Percentiles rank a stretch among this genome's conserved stretches.
phyloP scores from a whole-genome alignment of 23 tunicate genomes.

The Clavelina lepadiformis region DNA sequence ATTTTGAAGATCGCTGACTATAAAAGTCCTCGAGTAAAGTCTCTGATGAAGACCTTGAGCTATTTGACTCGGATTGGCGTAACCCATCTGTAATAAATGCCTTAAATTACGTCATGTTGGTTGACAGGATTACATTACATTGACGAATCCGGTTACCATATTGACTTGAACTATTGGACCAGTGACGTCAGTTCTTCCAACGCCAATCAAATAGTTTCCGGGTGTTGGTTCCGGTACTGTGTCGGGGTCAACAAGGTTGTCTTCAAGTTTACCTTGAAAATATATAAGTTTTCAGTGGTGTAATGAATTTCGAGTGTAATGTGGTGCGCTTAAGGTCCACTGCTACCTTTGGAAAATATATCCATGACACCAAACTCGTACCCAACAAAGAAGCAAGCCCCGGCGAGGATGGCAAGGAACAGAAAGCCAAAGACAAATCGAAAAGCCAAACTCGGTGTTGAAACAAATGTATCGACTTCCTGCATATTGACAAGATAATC shows the following conservation, averaged over 20 bases:
- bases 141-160: slow-evolving; percentile 43
- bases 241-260: slow-evolving; percentile 27
- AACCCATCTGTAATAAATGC: slow-evolving; percentile 76
- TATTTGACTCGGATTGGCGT: slow-evolving; percentile 88
- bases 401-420: slow-evolving; percentile 8
- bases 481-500: too few species aligned
- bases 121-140: not conserved
- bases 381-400: slow-evolving; percentile 35
- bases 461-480: slow-evolving; percentile 24
- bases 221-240: slow-evolving; percentile 59
- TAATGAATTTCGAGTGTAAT: not conserved
- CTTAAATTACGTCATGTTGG: not conserved
- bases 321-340: not conserved
- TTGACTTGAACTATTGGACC: slow-evolving; percentile 91
- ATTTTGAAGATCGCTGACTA: slow-evolving; percentile 50
- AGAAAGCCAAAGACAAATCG: slow-evolving; percentile 40
- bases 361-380: slow-evolving; percentile 60
- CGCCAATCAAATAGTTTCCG: slow-evolving; percentile 55
- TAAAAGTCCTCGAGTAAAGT: slow-evolving; percentile 74
- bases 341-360: not conserved
- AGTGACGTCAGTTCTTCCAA: slow-evolving; percentile 85
- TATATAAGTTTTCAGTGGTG: too few species aligned
- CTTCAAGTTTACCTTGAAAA: too few species aligned
- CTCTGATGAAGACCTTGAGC: slow-evolving; percentile 90
- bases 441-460: slow-evolving; percentile 12